Evolutionary conservation across 2,888 invertebrate species (phyloP).

Genomic region (Epinotia demarniana): DNA sequence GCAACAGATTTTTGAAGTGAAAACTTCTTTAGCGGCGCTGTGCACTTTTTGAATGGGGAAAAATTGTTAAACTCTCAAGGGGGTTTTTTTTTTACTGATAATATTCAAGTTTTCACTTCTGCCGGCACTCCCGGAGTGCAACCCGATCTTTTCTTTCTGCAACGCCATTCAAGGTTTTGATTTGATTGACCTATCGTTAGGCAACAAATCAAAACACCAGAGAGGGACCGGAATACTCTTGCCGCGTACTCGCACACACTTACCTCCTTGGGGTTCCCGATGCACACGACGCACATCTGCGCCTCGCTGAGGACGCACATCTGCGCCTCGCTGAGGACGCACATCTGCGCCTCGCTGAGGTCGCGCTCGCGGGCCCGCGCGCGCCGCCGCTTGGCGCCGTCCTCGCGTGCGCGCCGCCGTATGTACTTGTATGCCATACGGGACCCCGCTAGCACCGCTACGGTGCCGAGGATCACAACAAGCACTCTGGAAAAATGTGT

Average conservation of each 20-base stretch:
- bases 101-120: too few relatives aligned
- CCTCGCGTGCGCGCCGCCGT: constrained; percentile 73
- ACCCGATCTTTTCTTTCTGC: too few relatives aligned
- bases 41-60: too few relatives aligned
- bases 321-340: constrained; percentile 86
- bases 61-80: too few relatives aligned
- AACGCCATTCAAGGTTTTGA: not conserved
- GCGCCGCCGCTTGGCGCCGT: constrained; percentile 64
- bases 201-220: too few relatives aligned
- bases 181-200: too few relatives aligned
- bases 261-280: constrained; percentile 91
- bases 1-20: too few relatives aligned
- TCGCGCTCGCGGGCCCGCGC: constrained; percentile 87
- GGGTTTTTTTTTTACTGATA: too few relatives aligned
- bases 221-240: too few relatives aligned
- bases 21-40: too few relatives aligned
- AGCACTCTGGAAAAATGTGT: constrained; percentile 73
- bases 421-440: constrained; percentile 82
- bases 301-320: constrained; percentile 86
- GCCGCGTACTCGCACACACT: too few relatives aligned
- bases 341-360: constrained; percentile 86
- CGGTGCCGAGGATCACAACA: constrained; percentile 82
- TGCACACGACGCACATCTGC: constrained; percentile 94
- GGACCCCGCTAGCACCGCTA: constrained; percentile 81
- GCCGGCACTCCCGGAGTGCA: too few relatives aligned